phyloP scores from a whole-genome alignment of 2,888 invertebrate genomes.

The Acrobasis repandana region DNA sequence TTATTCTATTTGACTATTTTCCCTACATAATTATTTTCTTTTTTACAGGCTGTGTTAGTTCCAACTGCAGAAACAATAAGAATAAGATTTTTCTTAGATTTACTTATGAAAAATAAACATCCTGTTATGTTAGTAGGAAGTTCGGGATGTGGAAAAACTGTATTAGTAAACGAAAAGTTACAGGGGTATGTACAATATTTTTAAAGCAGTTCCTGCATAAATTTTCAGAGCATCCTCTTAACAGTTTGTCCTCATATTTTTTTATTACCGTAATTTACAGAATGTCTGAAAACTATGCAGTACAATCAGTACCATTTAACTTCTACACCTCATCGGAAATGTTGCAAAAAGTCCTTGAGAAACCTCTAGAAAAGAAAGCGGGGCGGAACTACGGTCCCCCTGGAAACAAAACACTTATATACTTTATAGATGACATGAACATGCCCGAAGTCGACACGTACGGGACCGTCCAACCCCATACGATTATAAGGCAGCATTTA shows the following conservation, averaged over 20 bases:
- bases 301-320: constrained; percentile 97
- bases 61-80: constrained; percentile 97
- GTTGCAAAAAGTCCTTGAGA: constrained; percentile 96
- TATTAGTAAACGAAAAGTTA: constrained; percentile 88
- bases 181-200: constrained; percentile 64
- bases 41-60: constrained; percentile 91
- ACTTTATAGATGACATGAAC: constrained; percentile 98
- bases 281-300: constrained; percentile 92
- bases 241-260: not conserved
- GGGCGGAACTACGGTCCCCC: constrained; percentile 97
- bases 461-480: constrained; percentile 98
- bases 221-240: not conserved
- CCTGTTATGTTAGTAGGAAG: constrained; percentile 98
- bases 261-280: constrained; percentile 48
- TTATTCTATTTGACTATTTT: not conserved
- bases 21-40: constrained; percentile 23
- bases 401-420: constrained; percentile 95
- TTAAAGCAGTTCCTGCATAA: not conserved
- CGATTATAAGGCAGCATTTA: constrained; percentile 96
- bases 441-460: constrained; percentile 97
- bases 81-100: constrained; percentile 93
- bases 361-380: constrained; percentile 97
- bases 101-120: constrained; percentile 93
- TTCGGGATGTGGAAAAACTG: constrained; percentile 97
- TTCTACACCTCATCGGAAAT: constrained; percentile 98